Evolutionary conservation across 2,888 invertebrate genomes (phyloP).

Genomic region (Harpagoxenus sublaevis): DNA sequence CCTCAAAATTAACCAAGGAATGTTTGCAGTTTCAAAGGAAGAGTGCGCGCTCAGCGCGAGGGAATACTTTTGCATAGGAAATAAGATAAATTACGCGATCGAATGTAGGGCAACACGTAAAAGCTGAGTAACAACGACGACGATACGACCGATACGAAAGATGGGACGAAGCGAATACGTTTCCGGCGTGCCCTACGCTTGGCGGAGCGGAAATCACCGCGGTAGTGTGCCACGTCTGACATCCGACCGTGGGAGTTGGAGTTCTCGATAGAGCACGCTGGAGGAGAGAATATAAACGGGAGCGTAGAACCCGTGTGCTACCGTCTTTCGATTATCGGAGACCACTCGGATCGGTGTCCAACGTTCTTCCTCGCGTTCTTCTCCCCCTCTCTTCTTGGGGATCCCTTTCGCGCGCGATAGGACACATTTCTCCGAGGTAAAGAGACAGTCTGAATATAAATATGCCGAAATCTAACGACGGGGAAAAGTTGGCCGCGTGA

Average conservation of each 20-base stretch:
- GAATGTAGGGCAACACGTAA: neutral
- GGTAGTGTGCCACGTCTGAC: conserved; percentile 76
- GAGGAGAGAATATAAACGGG: conserved; percentile 48
- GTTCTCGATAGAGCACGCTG: conserved; percentile 62
- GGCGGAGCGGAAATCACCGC: conserved; percentile 60
- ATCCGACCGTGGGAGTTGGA: conserved; percentile 76
- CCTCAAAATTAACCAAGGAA: neutral
- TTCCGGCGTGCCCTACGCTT: conserved; percentile 30
- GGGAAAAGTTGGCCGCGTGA: neutral
- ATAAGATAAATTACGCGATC: conserved; percentile 2
- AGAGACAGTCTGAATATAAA: conserved; percentile 18
- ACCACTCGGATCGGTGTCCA: conserved; percentile 28
- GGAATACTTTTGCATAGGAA: neutral
- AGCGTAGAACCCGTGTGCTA: conserved; percentile 6
- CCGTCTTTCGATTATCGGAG: conserved; percentile 34
- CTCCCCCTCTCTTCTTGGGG: too few relatives aligned
- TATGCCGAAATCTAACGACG: conserved; percentile 8
- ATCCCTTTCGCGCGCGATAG: neutral
- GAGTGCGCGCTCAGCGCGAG: neutral
- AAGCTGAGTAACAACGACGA: conserved; percentile 8
- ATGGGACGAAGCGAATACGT: conserved; percentile 17
- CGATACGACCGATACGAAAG: conserved; percentile 19
- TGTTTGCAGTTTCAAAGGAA: neutral
- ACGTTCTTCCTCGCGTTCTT: neutral
- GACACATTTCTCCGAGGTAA: neutral